Base-by-base conservation (phyloP, 2,888 invertebrate genomes). In the Fissipunctia ypsillon region DNA sequence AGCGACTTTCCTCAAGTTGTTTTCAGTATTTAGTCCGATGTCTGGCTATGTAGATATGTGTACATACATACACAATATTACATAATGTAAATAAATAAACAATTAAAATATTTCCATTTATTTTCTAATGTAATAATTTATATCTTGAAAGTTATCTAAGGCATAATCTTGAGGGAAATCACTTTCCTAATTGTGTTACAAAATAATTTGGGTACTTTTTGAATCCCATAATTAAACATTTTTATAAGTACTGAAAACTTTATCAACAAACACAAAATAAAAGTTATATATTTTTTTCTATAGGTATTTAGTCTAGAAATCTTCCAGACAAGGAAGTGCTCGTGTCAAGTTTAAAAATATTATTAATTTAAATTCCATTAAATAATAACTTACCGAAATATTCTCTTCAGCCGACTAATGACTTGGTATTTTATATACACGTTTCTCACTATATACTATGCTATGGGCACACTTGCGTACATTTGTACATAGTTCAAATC, bases 341-440 rank as follows among this genome's bases (percentile, higher is more conserved):
- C 28, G 56, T 63, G 69, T 43, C 69, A 78, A 76, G 72, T 73
- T 41, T 6, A 59, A 61, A 80, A 50, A 70, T 60, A 73, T 69
- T 14, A n/a, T 70, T 35, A 48, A 59, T 60, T 48, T 56, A 65
- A 73, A 63, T 75, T 54, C 31, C 57, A 71, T 54, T n/a, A 25
- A 35, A 35, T 68, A 59, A 54, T 14, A 81, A 95, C 96, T 96
- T 91, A 96, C 96, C 96, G 92, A 90, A 96, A 96, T 92, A 96
- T 95, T 95, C 93, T 96, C 95, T 95, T 96, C 94, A 96, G 90
- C 89, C 96, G 95, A 95, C 96, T 96, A 96, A 96, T 96, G 96
- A 96, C 96, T 94, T 93, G 93, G 79, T 94, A 95, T 93, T 95
- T 94, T 89, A 94, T 92, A 79, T 92, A 93, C 95, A 95, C 94